phyloP scores from a whole-genome alignment of 1,140 invertebrate species.

The Archegozetes longisetosus region DNA sequence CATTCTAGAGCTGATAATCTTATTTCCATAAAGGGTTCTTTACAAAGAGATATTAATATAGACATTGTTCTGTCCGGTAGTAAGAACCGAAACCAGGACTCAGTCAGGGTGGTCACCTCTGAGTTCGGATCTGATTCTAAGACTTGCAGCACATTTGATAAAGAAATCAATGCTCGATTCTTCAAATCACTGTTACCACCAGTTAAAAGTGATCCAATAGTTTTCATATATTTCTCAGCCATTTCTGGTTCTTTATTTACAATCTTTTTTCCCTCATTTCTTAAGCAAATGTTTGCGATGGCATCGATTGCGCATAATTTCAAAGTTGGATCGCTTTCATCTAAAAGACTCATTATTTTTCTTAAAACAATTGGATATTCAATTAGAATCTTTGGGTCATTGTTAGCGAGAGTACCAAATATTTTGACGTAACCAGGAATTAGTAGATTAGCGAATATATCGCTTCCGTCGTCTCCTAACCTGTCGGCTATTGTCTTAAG shows the following conservation, averaged over 20 bases:
- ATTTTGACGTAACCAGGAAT: constrained; percentile 12
- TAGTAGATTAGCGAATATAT: constrained; percentile 3
- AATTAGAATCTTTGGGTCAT: not conserved
- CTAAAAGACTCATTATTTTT: not conserved
- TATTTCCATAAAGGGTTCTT: constrained; percentile 45
- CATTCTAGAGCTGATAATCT: constrained; percentile 36
- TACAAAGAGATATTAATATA: constrained; percentile 36
- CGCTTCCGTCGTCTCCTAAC: not conserved
- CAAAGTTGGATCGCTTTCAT: not conserved
- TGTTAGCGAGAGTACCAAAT: not conserved
- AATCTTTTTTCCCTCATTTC: constrained; percentile 3
- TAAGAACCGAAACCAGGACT: constrained; percentile 41
- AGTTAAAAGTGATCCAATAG: not conserved
- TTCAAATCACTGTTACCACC: constrained; percentile 5
- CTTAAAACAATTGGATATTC: not conserved
- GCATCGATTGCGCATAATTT: not conserved
- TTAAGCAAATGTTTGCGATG: constrained; percentile 1
- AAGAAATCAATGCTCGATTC: not conserved
- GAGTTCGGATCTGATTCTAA: constrained; percentile 4
- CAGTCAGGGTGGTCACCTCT: constrained; percentile 34
- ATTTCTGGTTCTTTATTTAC: not conserved
- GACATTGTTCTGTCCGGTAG: constrained; percentile 32
- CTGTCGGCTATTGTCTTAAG: not conserved
- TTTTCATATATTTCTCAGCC: not conserved
- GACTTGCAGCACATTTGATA: not conserved